Evolutionary conservation across 92 coral and sea anemone genomes (phyloP).

Genomic region (Bergia sp.): DNA sequence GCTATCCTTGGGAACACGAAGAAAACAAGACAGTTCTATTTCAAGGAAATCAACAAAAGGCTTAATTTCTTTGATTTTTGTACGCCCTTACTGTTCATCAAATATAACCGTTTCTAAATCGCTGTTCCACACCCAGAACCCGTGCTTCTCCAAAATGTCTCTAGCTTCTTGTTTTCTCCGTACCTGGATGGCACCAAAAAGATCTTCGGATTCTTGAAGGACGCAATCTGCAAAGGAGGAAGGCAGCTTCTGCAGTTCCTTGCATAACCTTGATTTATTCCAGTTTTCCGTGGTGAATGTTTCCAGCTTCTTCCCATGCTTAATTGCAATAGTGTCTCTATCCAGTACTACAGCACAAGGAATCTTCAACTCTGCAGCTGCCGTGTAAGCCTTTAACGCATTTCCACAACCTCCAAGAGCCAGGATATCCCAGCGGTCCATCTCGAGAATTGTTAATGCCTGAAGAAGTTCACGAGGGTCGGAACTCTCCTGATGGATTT

Average conservation of each 20-base stretch:
- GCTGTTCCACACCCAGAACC: slow-evolving; percentile 37
- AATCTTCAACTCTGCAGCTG: slow-evolving; percentile 28
- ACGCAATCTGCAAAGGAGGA: neutral
- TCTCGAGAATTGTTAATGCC: slow-evolving; percentile 15
- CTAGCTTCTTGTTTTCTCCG: neutral
- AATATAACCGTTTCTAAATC: slow-evolving; percentile 25
- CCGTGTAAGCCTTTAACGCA: slow-evolving; percentile 41
- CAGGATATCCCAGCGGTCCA: slow-evolving; percentile 52
- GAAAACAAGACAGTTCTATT: neutral
- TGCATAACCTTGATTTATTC: neutral
- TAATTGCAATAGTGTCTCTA: neutral
- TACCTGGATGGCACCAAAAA: neutral
- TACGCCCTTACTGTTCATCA: neutral
- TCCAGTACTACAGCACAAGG: slow-evolving; percentile 39
- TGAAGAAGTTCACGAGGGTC: neutral
- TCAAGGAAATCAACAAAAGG: neutral
- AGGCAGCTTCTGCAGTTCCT: neutral
- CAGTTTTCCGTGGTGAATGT: neutral
- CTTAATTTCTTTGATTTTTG: neutral
- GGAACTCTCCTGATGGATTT: slow-evolving; percentile 10
- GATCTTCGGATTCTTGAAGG: neutral
- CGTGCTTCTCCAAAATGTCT: neutral
- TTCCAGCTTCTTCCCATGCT: neutral
- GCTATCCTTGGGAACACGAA: neutral
- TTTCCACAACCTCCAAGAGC: slow-evolving; percentile 35